Base-by-base conservation (phyloP, 2,888 invertebrate genomes). In the Drosophila fungiperda region DNA sequence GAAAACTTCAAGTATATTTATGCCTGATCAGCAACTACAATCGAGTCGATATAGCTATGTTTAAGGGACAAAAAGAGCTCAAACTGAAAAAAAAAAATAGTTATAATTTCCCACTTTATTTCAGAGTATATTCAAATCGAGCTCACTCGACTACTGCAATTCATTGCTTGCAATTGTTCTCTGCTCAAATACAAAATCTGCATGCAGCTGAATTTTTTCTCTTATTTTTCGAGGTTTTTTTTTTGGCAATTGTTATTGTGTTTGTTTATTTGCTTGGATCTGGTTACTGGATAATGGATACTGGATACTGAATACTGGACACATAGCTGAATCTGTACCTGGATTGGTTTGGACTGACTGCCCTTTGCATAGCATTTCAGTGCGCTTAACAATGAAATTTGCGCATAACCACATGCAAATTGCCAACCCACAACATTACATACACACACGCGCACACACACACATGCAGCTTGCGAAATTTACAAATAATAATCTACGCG, bases 401-500 rank as follows among this genome's bases (percentile, higher is more conserved):
- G 82, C 88, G 88, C 87, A 82, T 88, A 87, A 88, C 87, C 84
- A 88, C 88, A 88, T 86, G 88, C 83, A 86, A 86, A 88, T 86
- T 86, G 88, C 85, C 79, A 88, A 86, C 80, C 87, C 85, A 77
- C 86, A 86, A 68, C 71, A 71, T 53, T 57, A 62, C 73, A 74
- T 58, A 64, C 69, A 70, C 55, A 60, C 67, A 71, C 40, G 63
- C 61, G 65, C 36, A 58, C 36, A 50, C 23, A 59, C 40, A 54
- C 49, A 50, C 52, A 40, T 50, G 33, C 55, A 66, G 67, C 68
- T 73, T 69, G 77, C 62, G 17, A 87, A 83, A 87, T 86, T 78
- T 80, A 66, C 82, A 87, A 87, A 88, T 86, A 87, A 87, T 88
- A 87, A 87, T 87, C 86, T 88, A 86, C 86, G 87, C 85, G 87